phyloP scores from a whole-genome alignment of 2,113 vertebrate species.

The Petrocephalus zakoni region DNA sequence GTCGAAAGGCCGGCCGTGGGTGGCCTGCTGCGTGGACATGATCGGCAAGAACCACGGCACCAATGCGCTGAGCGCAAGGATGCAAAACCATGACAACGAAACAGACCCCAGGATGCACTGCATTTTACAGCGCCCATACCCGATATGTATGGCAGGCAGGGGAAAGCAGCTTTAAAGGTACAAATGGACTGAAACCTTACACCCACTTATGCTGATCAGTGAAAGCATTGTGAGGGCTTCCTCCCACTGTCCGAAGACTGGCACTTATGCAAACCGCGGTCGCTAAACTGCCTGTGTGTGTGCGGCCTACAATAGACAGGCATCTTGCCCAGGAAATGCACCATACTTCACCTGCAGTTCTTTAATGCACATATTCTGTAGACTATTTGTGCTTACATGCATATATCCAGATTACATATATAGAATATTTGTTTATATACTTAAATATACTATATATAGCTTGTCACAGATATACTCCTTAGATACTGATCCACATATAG shows the following conservation, averaged over 20 bases:
- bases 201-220: neutral
- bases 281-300: neutral
- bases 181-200: neutral
- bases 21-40: neutral
- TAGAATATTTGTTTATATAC: neutral
- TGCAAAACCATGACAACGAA: neutral
- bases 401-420: neutral
- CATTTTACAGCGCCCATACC: neutral
- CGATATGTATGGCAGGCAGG: neutral
- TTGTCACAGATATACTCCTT: neutral
- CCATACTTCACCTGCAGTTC: neutral
- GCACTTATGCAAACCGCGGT: neutral
- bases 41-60: neutral
- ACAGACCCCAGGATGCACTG: neutral
- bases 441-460: neutral
- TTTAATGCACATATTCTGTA: neutral
- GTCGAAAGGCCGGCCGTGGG: neutral
- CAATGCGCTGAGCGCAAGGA: neutral
- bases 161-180: neutral
- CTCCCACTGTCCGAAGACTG: neutral
- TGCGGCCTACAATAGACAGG: neutral
- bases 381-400: neutral
- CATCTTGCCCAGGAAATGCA: neutral
- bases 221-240: neutral
- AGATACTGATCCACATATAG: neutral